Evolutionary conservation across 2,113 vertebrate species (phyloP), one percentile per base, ranked within the genome.

Genomic region (rat (Rattus norvegicus)): DNA sequence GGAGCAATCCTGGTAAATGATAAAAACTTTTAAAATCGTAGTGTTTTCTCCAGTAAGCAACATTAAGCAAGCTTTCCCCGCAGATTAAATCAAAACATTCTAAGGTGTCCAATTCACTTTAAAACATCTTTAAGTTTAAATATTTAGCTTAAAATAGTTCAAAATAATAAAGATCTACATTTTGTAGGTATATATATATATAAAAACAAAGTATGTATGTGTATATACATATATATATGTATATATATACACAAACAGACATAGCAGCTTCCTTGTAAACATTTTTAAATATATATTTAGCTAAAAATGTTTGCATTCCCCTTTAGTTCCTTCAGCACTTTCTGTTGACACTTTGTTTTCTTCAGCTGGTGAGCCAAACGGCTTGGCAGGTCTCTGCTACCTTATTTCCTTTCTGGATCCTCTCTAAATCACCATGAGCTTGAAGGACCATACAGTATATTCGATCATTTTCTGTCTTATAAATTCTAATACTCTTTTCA

Each of bases 401-500:
- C 88, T 97, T 93, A 91, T 91, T 95, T 92, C 94, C 63, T 96
- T 93, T 85, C 84, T 96, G 90, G 95, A n/a, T 47, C 67, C 89
- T 83, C 96, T 87, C 95, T 95, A 94, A 97, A n/a, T 43, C 59
- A 92, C 92, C 88, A 36, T 93, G 83, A 94, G 63, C 88, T 92
- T 94, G 54, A 92, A 92, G 88, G 24, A 79, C 75, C 92, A 96
- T 59, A 61, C 93, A 93, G 22, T 9, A 39, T 52, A 95, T 59
- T 84, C 81, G 95, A 91, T 98, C 33, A 75, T 36, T 84, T 88
- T 89, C 93, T 96, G 88, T 75, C 88, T 97, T 97, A 92, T 65
- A 94, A 67, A 97, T 97, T 92, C 43, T 97, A 94, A 98, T 92
- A 95, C 33, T 96, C 30, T 97, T 98, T 98, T 94, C 67, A 43